Conservation (phyloP, 2,113 vertebrate genomes). For the Peromyscus maniculatus region DNA sequence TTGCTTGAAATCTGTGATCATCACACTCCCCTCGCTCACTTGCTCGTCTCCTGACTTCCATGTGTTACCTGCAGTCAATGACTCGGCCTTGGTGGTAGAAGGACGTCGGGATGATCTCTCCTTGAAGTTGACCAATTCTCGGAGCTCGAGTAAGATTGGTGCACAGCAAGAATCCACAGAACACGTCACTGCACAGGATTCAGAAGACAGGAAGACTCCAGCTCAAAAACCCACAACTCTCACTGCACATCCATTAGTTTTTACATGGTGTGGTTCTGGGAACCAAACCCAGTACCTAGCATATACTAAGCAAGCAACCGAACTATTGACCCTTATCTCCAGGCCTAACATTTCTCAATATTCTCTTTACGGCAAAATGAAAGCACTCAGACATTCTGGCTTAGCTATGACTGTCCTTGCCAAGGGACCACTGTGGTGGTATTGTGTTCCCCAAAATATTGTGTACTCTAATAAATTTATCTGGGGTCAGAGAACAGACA, state of each 20-base stretch:
- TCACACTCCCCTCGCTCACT: neutral
- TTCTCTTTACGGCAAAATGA: neutral
- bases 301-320: neutral
- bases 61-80: slow-evolving; percentile 96
- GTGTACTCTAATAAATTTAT: too few species aligned
- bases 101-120: slow-evolving; percentile 95
- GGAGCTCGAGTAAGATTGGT: slow-evolving; percentile 94
- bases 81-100: slow-evolving; percentile 97
- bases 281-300: neutral
- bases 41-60: neutral
- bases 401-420: neutral
- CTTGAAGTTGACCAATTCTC: slow-evolving; percentile 95
- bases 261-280: too few species aligned
- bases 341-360: neutral
- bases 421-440: neutral
- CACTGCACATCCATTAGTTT: neutral
- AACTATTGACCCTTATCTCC: neutral
- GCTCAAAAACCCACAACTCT: neutral
- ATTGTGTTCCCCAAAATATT: too few species aligned
- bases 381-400: neutral
- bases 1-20: slow-evolving; percentile 16
- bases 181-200: slow-evolving; percentile 93
- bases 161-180: slow-evolving; percentile 98
- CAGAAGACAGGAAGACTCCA: slow-evolving; percentile 21
- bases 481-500: too few species aligned